A percentile compares a stretch with the other conserved stretches of the same genome.
Evolutionary conservation across 1,140 invertebrate species (phyloP).

Genomic region (Pteromalus puparum): DNA sequence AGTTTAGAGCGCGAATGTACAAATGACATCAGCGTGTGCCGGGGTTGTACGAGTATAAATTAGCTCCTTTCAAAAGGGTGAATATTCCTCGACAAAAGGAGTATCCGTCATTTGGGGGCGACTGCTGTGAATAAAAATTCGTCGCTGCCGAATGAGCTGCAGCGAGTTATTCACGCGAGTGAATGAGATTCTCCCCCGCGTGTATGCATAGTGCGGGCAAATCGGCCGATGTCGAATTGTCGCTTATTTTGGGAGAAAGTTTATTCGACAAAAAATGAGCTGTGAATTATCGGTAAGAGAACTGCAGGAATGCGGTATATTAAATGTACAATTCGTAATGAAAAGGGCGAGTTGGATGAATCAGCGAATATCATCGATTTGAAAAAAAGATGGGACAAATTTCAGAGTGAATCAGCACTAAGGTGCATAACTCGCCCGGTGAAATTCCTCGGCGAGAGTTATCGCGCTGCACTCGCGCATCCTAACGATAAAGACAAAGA

Average conservation of each 20-base stretch:
- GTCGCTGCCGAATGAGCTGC: background rate
- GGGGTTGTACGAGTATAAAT: slow-evolving; percentile 21
- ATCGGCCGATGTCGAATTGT: too few species aligned
- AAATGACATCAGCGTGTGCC: slow-evolving; percentile 44
- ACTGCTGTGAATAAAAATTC: background rate
- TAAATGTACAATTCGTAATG: background rate
- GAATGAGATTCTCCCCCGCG: too few species aligned
- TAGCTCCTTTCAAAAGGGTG: slow-evolving; percentile 40
- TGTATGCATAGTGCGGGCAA: too few species aligned
- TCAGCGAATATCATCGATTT: background rate
- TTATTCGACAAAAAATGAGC: background rate
- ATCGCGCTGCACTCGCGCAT: background rate
- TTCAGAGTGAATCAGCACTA: background rate
- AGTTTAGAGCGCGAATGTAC: slow-evolving; percentile 40
- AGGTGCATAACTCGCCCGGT: slow-evolving; percentile 11
- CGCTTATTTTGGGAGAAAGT: background rate
- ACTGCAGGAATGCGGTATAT: background rate
- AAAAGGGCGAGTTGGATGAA: background rate
- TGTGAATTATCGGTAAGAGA: too few species aligned
- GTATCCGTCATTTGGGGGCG: slow-evolving; percentile 40
- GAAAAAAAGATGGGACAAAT: background rate
- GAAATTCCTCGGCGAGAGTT: background rate
- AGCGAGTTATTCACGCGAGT: background rate
- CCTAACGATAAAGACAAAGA: slow-evolving; percentile 12
- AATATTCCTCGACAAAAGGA: slow-evolving; percentile 20